Conservation (phyloP, 2,797 vertebrate genomes). For the Xiphorhynchus erythropygius region DNA sequence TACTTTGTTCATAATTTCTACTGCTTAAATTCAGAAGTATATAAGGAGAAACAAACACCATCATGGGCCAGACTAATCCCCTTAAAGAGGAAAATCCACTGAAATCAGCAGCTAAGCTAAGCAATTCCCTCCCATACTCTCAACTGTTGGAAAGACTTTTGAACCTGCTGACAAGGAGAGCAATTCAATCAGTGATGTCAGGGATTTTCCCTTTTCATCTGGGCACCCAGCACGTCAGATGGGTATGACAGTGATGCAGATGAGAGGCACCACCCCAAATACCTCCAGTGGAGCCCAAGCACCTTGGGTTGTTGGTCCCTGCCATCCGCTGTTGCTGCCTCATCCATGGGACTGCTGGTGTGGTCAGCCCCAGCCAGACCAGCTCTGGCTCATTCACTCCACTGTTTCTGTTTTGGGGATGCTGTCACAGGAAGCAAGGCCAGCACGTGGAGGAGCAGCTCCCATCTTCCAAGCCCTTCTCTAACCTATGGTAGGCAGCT, state of each 20-base stretch:
- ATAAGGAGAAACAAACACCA: background rate
- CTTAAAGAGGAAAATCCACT: background rate
- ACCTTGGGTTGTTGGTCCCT: fast-evolving
- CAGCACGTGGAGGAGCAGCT: background rate
- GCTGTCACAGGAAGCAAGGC: background rate
- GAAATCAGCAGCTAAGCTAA: background rate
- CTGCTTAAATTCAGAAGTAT: background rate
- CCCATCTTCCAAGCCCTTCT: background rate
- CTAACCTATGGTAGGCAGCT: background rate
- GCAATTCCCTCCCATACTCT: background rate
- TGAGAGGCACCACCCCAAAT: background rate
- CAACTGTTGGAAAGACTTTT: background rate
- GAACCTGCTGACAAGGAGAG: background rate
- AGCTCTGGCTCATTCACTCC: background rate
- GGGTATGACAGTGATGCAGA: fast-evolving
- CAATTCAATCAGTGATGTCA: background rate
- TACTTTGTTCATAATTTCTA: background rate
- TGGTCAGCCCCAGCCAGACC: background rate
- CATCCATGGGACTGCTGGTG: no score
- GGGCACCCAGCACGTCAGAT: background rate
- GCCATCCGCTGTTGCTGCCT: fast-evolving
- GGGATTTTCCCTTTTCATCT: no score
- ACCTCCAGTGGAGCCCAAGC: background rate
- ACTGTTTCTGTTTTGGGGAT: background rate
- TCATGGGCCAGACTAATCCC: background rate